Percentiles rank a stretch among this genome's conserved stretches.
Evolutionary conservation across 2,797 vertebrate genomes (phyloP).

Genomic region (Amphiprion clarkii): DNA sequence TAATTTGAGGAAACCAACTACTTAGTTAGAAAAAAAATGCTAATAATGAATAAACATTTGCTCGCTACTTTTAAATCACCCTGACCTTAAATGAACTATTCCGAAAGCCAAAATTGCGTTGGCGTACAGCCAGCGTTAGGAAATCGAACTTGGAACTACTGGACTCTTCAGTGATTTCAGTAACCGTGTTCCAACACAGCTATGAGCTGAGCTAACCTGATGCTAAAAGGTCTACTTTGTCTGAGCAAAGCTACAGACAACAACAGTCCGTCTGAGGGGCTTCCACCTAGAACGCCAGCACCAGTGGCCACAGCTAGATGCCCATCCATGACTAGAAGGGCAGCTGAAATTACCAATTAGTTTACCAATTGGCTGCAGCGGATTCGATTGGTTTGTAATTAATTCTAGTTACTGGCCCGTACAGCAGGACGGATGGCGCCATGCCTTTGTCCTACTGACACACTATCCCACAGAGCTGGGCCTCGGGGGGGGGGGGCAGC

Average conservation of each 20-base stretch:
- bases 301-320: constrained; percentile 67
- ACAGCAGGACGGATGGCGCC: constrained; percentile 94
- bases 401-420: constrained; percentile 92
- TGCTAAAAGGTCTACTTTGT: constrained; percentile 56
- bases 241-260: constrained; percentile 81
- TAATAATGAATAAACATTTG: neutral
- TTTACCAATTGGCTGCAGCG: constrained; percentile 94
- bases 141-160: neutral
- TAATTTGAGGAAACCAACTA: neutral
- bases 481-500: constrained; percentile 74
- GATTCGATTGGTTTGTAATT: constrained; percentile 96
- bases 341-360: constrained; percentile 98
- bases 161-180: constrained; percentile 17
- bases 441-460: constrained; percentile 94
- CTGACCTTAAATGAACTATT: neutral
- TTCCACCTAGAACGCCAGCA: constrained; percentile 67
- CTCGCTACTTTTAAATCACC: too few species aligned
- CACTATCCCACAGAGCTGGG: constrained; percentile 86
- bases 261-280: constrained; percentile 84
- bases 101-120: neutral
- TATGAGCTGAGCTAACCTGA: constrained; percentile 21
- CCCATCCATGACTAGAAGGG: constrained; percentile 82
- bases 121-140: neutral
- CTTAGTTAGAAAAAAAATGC: neutral
- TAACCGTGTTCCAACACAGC: constrained; percentile 18